Conservation (phyloP, 2,113 vertebrate species). For the Ceuthmochares aereus region DNA sequence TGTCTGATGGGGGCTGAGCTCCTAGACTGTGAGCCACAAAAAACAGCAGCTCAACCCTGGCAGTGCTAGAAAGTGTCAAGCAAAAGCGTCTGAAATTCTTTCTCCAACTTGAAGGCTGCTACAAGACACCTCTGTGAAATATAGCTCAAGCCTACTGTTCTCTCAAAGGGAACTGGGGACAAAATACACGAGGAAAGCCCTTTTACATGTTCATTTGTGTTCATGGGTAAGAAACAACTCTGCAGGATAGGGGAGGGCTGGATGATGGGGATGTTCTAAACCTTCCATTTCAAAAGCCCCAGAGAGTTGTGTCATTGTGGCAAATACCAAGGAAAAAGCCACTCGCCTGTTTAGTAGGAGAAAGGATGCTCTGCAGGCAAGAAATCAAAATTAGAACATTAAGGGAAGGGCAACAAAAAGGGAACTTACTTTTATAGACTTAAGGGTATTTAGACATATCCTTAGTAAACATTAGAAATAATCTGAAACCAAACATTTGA, state of each 20-base stretch:
- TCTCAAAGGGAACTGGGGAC: background rate
- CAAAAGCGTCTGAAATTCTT: background rate
- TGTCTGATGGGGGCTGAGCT: background rate
- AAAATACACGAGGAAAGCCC: background rate
- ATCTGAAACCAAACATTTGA: background rate
- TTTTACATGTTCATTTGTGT: accelerated
- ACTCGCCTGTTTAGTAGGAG: background rate
- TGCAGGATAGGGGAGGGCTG: background rate
- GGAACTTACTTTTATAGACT: background rate
- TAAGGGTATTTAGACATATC: background rate
- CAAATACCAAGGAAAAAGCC: background rate
- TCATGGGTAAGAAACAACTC: background rate
- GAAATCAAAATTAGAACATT: background rate
- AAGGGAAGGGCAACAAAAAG: background rate
- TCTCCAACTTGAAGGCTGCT: background rate
- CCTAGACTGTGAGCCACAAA: background rate
- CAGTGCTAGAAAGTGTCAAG: background rate
- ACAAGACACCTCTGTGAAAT: background rate
- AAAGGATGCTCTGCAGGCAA: background rate
- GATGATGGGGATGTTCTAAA: background rate
- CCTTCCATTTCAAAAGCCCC: background rate
- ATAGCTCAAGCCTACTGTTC: background rate
- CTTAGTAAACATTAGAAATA: background rate
- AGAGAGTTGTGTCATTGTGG: background rate
- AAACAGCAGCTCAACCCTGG: background rate